Evolutionary conservation across 2,797 vertebrate species (phyloP), one percentile per base, ranked within the genome.

Genomic region (Cheirogaleus major): DNA sequence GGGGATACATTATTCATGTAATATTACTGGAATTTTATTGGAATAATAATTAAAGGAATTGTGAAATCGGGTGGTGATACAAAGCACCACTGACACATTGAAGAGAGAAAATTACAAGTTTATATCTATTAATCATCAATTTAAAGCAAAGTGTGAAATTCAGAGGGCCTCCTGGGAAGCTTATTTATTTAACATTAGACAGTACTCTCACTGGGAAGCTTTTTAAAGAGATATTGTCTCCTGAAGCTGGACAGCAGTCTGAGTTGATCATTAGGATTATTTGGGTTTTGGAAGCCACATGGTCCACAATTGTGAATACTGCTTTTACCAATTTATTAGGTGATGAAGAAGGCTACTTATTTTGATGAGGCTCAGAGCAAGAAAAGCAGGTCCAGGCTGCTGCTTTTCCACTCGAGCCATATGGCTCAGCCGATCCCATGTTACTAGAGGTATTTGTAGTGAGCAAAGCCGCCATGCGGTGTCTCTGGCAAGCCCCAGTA

Each of bases 401-500:
- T 93, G n/a, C 30, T 91, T 95, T 90, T 45, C n/a, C 6, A 45
- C 81, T 90, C 41, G 50, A 87, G 18, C 80, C 88, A 65, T 38
- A 79, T 79, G 52, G 52, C 35, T 92, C 22, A 1, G 76, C 32
- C 17, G 45, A 93, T 92, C 30, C 30, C 38, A 76, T 48, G 50
- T 57, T 82, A 67, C 43, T 89, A 84, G 70, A 97, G 41, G 45
- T 92, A 86, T 97, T 83, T 95, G 88, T 80, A 89, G 38, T 41
- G 76, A 96, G 76, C 63, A 92, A 92, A 93, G 75, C 41, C 5
- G 15, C 50, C 67, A 65, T 35, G 67, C 91, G 80, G 25, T 89
- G 7, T 59, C 38, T 83, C 75, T 97, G 87, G 45, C 5, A 75
- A 80, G 59, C 2, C 52, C 63, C 25, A 27, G 0, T 35, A 78